A percentile compares a stretch with the other conserved stretches of the same genome.
These are phyloP conservation scores for Laothoe populi DNA, from an alignment of 2,888 invertebrate genomes.

Conservation along the genomic window DNA sequence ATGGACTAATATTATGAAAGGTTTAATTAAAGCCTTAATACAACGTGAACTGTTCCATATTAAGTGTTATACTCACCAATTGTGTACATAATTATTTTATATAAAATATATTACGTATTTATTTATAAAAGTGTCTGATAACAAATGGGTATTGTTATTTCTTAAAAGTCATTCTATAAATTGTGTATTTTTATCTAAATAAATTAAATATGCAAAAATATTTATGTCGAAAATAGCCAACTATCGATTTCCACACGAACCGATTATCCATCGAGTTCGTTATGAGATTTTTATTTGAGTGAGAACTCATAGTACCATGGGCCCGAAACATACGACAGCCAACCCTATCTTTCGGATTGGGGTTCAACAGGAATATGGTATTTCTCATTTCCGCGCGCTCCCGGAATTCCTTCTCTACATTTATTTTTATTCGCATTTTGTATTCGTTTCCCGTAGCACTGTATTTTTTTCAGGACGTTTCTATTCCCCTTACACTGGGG, in stretches of 20 bases:
- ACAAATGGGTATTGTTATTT: no score
- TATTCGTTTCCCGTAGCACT: slow-evolving; percentile 79
- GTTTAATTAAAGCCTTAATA: no score
- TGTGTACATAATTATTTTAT: no score
- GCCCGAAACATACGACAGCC: slow-evolving; percentile 24
- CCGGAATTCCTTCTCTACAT: slow-evolving; percentile 69
- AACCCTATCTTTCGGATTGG: slow-evolving; percentile 44
- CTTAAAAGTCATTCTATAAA: no score
- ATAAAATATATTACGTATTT: no score
- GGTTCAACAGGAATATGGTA: slow-evolving; percentile 70
- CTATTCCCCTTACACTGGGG: slow-evolving; percentile 51
- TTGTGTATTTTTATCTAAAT: no score
- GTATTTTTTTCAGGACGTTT: slow-evolving; percentile 72
- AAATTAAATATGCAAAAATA: no score
- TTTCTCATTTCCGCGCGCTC: slow-evolving; percentile 71
- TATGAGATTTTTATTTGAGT: not conserved
- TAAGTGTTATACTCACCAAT: no score
- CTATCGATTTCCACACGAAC: not conserved
- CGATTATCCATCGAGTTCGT: not conserved
- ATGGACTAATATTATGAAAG: no score
- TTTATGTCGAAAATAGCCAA: no score
- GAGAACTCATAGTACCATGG: slow-evolving; percentile 1
- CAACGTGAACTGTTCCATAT: no score
- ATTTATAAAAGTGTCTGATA: no score
- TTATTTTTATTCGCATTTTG: slow-evolving; percentile 78